phyloP scores from a whole-genome alignment of 2,888 invertebrate species.

The Sepioteuthis lessoniana region DNA sequence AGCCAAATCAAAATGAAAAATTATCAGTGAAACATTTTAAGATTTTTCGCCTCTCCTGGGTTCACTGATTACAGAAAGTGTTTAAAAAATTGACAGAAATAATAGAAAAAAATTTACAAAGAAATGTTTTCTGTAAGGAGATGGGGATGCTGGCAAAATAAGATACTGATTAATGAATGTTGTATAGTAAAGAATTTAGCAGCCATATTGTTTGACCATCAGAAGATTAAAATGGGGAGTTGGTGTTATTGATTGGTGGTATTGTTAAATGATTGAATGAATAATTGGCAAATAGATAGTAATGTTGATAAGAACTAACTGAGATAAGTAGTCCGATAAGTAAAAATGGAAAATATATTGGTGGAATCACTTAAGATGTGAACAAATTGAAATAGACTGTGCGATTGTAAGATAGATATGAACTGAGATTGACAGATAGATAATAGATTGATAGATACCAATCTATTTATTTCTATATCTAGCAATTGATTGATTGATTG shows the following conservation, averaged over 20 bases:
- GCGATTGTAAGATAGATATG: too few species aligned
- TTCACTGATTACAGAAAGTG: not conserved
- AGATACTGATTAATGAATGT: not conserved
- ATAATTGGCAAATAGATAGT: too few species aligned
- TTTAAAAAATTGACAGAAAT: not conserved
- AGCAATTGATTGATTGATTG: too few species aligned
- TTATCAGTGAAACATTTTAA: not conserved
- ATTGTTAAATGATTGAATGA: too few species aligned
- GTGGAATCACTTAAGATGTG: not conserved
- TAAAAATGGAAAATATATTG: not conserved
- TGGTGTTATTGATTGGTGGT: not conserved
- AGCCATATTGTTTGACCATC: not conserved
- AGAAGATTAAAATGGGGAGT: not conserved
- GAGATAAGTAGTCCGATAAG: not conserved
- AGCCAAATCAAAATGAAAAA: not conserved
- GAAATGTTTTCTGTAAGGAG: too few species aligned
- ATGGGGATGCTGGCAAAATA: not conserved
- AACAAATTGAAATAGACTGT: too few species aligned
- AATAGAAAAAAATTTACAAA: not conserved
- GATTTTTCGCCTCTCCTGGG: conserved; percentile 33
- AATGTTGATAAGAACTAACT: not conserved
- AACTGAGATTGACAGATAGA: too few species aligned
- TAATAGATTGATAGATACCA: too few species aligned
- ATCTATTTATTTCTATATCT: too few species aligned
- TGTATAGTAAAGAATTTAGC: not conserved